Base-by-base conservation (phyloP, 2,113 vertebrate genomes). In the Neogobius melanostomus region DNA sequence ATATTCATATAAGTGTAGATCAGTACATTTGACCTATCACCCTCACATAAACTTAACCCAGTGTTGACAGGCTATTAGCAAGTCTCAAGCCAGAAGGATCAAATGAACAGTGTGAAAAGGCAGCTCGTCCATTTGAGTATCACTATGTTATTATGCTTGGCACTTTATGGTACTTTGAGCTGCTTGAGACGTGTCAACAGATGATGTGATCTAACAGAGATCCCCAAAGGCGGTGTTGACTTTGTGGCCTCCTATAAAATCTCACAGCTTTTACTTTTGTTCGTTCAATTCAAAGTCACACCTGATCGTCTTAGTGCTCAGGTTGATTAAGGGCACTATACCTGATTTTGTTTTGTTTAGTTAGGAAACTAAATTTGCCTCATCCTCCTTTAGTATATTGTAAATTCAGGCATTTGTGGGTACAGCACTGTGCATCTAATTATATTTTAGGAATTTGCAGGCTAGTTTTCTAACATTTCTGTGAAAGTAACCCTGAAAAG, bases 141-240 rank as follows among this genome's bases (percentile, higher is more conserved):
- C 48, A 65, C 54, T 21, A 52, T 66, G 65, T 77, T 79, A 72
- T 81, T 82, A 74, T 70, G 79, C 75, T 77, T 76, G 77, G 57
- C 82, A 72, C 71, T 57, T 77, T 76, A 64, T 72, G 68, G 69
- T 75, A 72, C 75, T 80, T 63, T 45, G 59, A 61, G 71, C 72
- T 72, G 73, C 63, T 84, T 83, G 81, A 82, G 75, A 73, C 6
- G 74, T 76, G 84, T 76, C 86, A 89, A 91, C 82, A 85, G 70
- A 85, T 69, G 69, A 86, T 80, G 0, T 59, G 76, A 81, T 86
- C 74, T 79, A 76, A 77, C 71, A 68, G 7, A 36, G 52, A 69
- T 68, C 70, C 42, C 21, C 62, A 69, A 71, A 45, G 16, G 43
- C 49, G 0, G 6, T 12, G 43, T 6, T 78, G 52, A 82, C 72